A percentile compares a stretch with the other conserved stretches of the same genome.
These are phyloP conservation scores for Erebia ligea DNA, from an alignment of 2,888 invertebrate species.

Conservation along the genomic window DNA sequence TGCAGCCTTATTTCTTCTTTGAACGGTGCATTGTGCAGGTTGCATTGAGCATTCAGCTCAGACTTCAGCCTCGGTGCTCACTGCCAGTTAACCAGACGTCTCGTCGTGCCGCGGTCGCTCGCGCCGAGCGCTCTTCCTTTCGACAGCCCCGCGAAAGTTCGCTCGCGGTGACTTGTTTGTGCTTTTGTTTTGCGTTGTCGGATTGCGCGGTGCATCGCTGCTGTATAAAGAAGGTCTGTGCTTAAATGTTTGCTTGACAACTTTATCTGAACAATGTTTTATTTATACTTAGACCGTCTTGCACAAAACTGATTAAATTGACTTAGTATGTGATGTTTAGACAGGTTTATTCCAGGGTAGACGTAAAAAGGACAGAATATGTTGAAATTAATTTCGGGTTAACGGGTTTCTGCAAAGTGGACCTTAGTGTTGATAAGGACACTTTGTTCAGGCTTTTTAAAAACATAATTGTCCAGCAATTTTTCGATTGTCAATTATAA, in stretches of 20 bases:
- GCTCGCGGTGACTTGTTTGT: conserved; percentile 36
- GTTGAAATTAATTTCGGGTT: too few species aligned
- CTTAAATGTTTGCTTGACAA: conserved; percentile 13
- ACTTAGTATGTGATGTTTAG: too few species aligned
- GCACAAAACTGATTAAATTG: too few species aligned
- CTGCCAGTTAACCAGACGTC: conserved; percentile 45
- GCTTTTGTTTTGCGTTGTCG: conserved; percentile 35
- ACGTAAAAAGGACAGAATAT: too few species aligned
- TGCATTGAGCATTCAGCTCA: conserved; percentile 35
- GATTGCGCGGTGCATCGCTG: conserved; percentile 31
- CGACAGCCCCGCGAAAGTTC: conserved; percentile 29
- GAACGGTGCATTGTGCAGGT: conserved; percentile 35
- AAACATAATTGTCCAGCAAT: too few species aligned
- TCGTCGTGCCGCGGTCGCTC: conserved; percentile 40
- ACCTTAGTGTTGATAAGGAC: too few species aligned
- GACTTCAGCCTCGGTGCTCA: conserved; percentile 34
- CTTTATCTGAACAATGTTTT: not conserved
- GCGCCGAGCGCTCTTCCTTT: conserved; percentile 44
- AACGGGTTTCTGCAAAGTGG: too few species aligned
- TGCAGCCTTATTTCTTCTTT: conserved; percentile 31
- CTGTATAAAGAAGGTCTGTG: conserved; percentile 37
- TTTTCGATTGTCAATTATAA: too few species aligned
- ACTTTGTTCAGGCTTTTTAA: too few species aligned
- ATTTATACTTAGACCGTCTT: too few species aligned
- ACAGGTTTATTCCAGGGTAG: too few species aligned